A percentile compares a stretch with the other conserved stretches of the same genome.
Evolutionary conservation across 2,888 invertebrate genomes (phyloP).

Genomic region (Brachycybe producta): DNA sequence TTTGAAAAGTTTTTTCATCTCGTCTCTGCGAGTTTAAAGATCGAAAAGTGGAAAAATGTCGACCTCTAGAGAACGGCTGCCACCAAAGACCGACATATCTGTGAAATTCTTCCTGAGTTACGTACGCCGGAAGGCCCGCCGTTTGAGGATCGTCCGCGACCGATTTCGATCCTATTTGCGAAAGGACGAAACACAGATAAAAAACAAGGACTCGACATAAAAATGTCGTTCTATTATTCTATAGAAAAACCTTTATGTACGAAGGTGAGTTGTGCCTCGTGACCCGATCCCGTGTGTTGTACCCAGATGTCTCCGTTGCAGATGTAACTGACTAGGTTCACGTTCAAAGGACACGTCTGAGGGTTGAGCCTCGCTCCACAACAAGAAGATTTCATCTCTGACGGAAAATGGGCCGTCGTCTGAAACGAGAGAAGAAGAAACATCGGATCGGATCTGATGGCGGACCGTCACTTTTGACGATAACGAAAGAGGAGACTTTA

Average conservation of each 20-base stretch:
- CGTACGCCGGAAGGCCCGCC: conserved; percentile 94
- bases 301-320: conserved; percentile 85
- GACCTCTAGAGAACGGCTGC: conserved; percentile 64
- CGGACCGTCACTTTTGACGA: neutral
- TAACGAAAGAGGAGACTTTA: conserved; percentile 31
- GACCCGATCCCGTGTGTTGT: conserved; percentile 43
- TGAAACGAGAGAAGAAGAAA: conserved; percentile 22
- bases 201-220: conserved; percentile 15
- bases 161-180: conserved; percentile 40
- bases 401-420: conserved; percentile 31
- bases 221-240: no score
- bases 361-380: conserved; percentile 59
- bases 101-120: conserved; percentile 96
- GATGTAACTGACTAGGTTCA: conserved; percentile 75
- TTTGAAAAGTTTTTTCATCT: conserved; percentile 1
- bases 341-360: conserved; percentile 66
- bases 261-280: conserved; percentile 54
- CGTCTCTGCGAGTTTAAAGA: neutral
- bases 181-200: conserved; percentile 23
- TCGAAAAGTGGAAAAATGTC: neutral
- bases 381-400: conserved; percentile 38
- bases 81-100: conserved; percentile 97
- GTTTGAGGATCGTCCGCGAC: conserved; percentile 70
- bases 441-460: conserved; percentile 1
- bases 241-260: conserved; percentile 47